phyloP scores from a whole-genome alignment of 2,113 vertebrate genomes.

The Podiceps cristatus region DNA sequence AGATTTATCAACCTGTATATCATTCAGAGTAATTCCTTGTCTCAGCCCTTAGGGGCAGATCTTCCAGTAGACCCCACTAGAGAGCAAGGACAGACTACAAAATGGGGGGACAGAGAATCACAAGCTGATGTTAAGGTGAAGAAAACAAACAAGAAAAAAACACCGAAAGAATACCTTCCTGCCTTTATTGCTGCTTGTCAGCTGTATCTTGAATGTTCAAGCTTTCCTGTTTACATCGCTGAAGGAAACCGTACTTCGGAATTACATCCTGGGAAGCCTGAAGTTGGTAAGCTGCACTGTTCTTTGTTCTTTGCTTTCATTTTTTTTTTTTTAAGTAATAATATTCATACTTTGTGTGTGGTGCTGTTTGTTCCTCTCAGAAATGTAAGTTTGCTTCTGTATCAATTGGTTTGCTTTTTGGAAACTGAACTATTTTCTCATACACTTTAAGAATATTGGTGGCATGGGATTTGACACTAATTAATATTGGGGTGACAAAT shows the following conservation, averaged over 20 bases:
- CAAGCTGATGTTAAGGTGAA: conserved; percentile 66
- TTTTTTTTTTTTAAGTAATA: background rate
- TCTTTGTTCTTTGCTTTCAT: background rate
- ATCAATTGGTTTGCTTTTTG: background rate
- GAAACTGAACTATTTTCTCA: background rate
- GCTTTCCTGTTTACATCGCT: conserved; percentile 97
- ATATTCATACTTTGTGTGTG: background rate
- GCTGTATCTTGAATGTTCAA: conserved; percentile 97
- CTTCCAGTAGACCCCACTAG: conserved; percentile 53
- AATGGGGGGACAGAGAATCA: conserved; percentile 76
- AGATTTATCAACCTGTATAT: conserved; percentile 91
- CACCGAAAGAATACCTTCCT: conserved; percentile 85
- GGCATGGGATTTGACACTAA: background rate
- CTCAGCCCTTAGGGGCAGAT: conserved; percentile 68
- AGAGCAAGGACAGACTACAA: conserved; percentile 61
- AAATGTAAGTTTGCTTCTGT: background rate
- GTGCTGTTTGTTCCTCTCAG: background rate
- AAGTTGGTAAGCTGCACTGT: conserved; percentile 71
- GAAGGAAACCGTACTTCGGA: conserved; percentile 92
- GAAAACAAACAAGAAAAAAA: conserved; percentile 60
- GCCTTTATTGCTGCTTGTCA: conserved; percentile 96
- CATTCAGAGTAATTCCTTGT: conserved; percentile 69
- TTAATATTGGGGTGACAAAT: background rate
- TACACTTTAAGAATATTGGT: background rate
- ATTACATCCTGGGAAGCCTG: conserved; percentile 81